Evolutionary conservation across 2,888 invertebrate genomes (phyloP), one percentile per base, ranked within the genome.

Genomic region (Onchidella celtica): DNA sequence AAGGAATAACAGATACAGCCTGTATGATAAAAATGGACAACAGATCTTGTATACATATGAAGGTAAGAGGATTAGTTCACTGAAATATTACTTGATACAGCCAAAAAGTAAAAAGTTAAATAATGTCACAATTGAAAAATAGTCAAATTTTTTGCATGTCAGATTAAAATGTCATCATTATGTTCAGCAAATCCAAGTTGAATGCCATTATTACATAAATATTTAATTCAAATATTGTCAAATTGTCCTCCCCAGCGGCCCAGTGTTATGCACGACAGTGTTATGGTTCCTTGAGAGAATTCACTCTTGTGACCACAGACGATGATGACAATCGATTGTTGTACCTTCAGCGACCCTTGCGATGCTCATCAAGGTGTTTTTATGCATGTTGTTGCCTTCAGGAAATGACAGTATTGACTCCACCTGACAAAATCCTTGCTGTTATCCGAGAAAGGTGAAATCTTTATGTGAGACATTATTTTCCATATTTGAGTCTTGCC

Each of bases 11-110:
- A 29, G 85, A 36, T 85, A 85, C 76, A 73, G 80, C 57, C 57
- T 85, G 2, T 79, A 69, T 68, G 78, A 83, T 47, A 74, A 69
- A 63, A 65, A 82, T 34, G 82, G 77, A 11, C 76, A 83, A 27
- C 84, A 84, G 65, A 68, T 84, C 3, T 76, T 84, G 29, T 85
- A 85, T 81, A 78, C 75, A 55, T 85, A 83, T 83, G 85, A 85
- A 80, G 83, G 85, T 85, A 73, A 75, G 69, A 9, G 21, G 17
- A 47, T 17, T 47, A 17, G 21, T 65, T 36, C 32, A 17, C 47
- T 47, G 47, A 47, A 47, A 47, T 11, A 47, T 47, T 47, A 17
- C 47, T 47, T 47, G 17, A 47, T 47, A 11, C 47, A 47, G 47
- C 17, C 47, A 21, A 61, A 61, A 61, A n/a, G n/a, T n/a, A n/a